Percentiles rank a stretch among this genome's conserved stretches.
Evolutionary conservation across 2,797 vertebrate species (phyloP).

Genomic region (Notamacropus eugenii): DNA sequence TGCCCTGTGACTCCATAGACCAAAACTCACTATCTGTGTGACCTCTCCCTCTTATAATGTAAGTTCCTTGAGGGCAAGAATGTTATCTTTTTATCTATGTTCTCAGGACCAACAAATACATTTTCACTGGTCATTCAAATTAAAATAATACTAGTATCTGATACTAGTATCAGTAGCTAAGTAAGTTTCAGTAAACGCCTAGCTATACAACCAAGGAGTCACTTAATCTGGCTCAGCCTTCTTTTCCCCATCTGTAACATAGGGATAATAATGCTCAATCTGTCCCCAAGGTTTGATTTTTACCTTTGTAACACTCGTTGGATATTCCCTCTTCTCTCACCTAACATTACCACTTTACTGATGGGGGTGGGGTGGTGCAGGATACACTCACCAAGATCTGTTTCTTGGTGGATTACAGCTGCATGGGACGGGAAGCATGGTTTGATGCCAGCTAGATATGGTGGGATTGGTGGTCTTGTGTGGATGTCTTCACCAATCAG

Average conservation of each 20-base stretch:
- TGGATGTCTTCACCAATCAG: neutral
- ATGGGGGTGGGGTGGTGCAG: neutral
- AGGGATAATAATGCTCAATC: neutral
- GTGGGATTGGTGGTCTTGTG: neutral
- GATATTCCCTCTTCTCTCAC: neutral
- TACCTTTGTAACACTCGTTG: neutral
- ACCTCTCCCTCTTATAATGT: neutral
- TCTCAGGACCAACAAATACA: neutral
- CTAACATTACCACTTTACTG: neutral
- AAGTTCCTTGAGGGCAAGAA: neutral
- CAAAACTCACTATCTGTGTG: neutral
- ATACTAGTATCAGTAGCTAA: neutral
- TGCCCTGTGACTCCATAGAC: neutral
- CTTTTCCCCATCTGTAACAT: neutral
- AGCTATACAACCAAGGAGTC: neutral
- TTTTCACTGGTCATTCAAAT: neutral
- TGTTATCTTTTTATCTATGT: neutral
- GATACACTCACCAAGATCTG: neutral
- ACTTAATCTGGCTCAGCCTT: neutral
- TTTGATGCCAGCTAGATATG: neutral
- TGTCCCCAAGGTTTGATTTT: neutral
- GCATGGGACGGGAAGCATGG: neutral
- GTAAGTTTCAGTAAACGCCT: too few species aligned
- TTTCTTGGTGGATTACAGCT: neutral
- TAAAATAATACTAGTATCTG: neutral